Base-by-base conservation (phyloP, 2,888 invertebrate species). In the Scelioninae gen. 2 region DNA sequence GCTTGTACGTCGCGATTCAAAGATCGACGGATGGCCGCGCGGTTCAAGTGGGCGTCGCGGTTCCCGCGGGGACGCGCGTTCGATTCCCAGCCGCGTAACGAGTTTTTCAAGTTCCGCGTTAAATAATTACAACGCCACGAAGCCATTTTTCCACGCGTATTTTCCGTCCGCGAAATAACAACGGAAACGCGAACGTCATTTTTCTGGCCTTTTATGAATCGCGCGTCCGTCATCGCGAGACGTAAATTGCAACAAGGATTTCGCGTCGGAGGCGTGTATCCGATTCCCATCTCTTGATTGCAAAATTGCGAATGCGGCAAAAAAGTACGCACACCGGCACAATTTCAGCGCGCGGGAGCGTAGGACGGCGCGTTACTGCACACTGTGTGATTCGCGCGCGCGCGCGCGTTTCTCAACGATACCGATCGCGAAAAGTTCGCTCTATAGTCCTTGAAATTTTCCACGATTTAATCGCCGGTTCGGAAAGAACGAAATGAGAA, bases 331-430 rank as follows among this genome's bases (percentile, higher is more conserved):
- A 37, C 15, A 4, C 4, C 31, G 13, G n/a, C 48, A 28, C 10
- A 41, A 55, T 41, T 16, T 28, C 9, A 11, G 25, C 1, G n/a
- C n/a, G n/a, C n/a, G n/a, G n/a, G n/a, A n/a, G n/a, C 31, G 39
- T 58, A 50, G 58, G 13, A 67, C 58, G 50, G 67, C 58, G 67
- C 60, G 35, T 71, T 71, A 57, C 70, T 58, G 58, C 60, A 64
- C 70, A 57, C 57, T 68, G 68, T 60, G 52, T 71, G 64, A 71
- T 71, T 71, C 70, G 58, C 64, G 48, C 45, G 70, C 50, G 60
- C 58, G 64, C 64, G 70, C 50, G 60, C 58, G 64, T 71, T 71
- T 64, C 63, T 43, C 64, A 71, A 64, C 64, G 70, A 71, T 63
- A 57, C 48, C 61, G 50, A 63, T 70, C 63, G 63, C 63, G 68